These are phyloP conservation scores for Gymnocheta viridis DNA, from an alignment of 2,888 invertebrate species.

Conservation along the genomic window DNA sequence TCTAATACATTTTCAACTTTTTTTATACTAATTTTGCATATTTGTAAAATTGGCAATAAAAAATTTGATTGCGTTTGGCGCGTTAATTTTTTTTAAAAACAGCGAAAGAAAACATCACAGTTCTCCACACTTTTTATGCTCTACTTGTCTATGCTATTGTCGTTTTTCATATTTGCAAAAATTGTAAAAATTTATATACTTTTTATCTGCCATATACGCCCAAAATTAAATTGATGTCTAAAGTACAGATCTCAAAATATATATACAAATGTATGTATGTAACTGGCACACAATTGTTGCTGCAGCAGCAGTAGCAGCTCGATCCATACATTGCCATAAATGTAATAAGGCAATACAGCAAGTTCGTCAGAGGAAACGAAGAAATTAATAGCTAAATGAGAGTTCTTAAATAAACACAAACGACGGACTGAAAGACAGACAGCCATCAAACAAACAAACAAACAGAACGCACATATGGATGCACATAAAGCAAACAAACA, in stretches of 20 bases:
- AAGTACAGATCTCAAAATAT: conserved; percentile 1
- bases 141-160: too few relatives aligned
- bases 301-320: background rate
- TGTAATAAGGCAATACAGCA: background rate
- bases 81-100: too few relatives aligned
- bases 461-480: background rate
- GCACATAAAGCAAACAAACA: conserved; percentile 30
- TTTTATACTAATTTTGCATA: too few relatives aligned
- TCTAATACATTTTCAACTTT: too few relatives aligned
- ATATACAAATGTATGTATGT: background rate
- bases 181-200: too few relatives aligned
- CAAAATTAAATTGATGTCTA: conserved; percentile 24
- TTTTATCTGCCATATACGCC: conserved; percentile 23
- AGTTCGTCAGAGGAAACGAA: conserved; percentile 34
- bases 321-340: conserved; percentile 13
- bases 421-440: background rate
- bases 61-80: too few relatives aligned
- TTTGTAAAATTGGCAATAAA: too few relatives aligned
- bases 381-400: too few relatives aligned
- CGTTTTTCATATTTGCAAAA: too few relatives aligned
- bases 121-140: too few relatives aligned
- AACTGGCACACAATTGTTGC: background rate
- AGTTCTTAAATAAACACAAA: background rate
- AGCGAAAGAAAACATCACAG: too few relatives aligned
- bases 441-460: background rate